A percentile compares a stretch with the other conserved stretches of the same genome.
Evolutionary conservation across 2,888 invertebrate species (phyloP).

Genomic region (Hesperia comma): DNA sequence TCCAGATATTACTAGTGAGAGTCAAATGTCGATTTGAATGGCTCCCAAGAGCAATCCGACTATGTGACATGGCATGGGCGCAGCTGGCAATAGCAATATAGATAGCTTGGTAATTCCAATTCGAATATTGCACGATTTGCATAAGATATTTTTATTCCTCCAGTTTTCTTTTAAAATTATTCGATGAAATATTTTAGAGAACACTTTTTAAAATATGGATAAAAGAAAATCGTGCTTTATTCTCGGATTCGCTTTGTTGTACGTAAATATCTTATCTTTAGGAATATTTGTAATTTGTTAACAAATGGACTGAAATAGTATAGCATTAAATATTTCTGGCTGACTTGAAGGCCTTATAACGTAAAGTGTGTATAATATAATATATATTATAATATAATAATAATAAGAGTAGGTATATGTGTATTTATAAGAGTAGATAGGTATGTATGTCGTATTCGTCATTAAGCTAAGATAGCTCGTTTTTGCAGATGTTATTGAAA

Average conservation of each 20-base stretch:
- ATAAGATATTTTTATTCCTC: neutral
- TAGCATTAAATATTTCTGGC: too few species aligned
- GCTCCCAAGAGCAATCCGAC: conserved; percentile 20
- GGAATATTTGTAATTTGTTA: too few species aligned
- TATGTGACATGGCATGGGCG: neutral
- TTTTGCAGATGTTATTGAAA: too few species aligned
- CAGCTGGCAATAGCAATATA: neutral
- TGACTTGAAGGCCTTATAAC: too few species aligned
- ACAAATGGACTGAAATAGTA: too few species aligned
- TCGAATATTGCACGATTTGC: conserved; percentile 5
- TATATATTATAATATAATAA: too few species aligned
- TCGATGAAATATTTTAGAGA: neutral
- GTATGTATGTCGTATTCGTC: too few species aligned
- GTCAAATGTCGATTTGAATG: conserved; percentile 14
- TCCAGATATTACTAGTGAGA: conserved; percentile 2
- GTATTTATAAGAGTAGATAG: too few species aligned
- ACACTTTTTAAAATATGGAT: neutral
- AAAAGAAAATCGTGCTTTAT: neutral
- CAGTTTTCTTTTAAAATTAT: neutral
- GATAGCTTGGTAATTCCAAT: neutral
- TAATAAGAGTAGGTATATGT: too few species aligned
- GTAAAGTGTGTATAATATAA: too few species aligned
- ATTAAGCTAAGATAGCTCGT: too few species aligned
- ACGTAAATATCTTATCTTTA: too few species aligned
- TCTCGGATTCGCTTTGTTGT: neutral